A percentile compares a stretch with the other conserved stretches of the same genome.
These are phyloP conservation scores for Poeciliopsis presidionis DNA, from an alignment of 2,797 vertebrate species.

Conservation along the genomic window DNA sequence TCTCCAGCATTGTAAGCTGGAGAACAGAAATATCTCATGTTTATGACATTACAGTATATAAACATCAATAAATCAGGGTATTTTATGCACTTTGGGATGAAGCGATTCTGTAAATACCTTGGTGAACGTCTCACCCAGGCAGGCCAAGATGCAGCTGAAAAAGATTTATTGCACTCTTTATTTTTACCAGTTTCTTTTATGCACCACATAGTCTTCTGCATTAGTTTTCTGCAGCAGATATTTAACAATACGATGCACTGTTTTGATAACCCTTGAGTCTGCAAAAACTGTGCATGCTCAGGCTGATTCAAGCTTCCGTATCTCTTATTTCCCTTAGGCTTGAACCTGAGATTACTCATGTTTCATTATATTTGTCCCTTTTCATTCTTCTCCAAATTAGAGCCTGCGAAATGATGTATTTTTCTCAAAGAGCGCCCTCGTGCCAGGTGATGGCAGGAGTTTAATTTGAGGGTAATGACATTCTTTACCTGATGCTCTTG, in stretches of 20 bases:
- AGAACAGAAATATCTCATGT: neutral
- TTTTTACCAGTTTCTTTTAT: constrained; percentile 16
- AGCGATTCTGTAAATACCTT: neutral
- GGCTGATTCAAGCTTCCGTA: constrained; percentile 31
- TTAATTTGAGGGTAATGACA: constrained; percentile 57
- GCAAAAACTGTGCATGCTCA: constrained; percentile 22
- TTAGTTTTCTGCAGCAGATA: constrained; percentile 18
- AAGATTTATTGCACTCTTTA: constrained; percentile 6
- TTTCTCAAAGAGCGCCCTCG: constrained; percentile 42
- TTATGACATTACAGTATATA: neutral
- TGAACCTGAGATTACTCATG: constrained; percentile 35
- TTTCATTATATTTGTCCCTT: constrained; percentile 42
- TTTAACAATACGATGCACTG: constrained; percentile 27
- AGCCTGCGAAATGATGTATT: constrained; percentile 48
- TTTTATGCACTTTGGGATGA: neutral
- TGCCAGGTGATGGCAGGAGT: constrained; percentile 50
- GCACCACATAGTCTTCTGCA: constrained; percentile 12
- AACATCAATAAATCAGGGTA: neutral
- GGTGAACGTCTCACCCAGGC: neutral
- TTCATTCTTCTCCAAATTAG: constrained; percentile 31
- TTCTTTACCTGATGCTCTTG: constrained; percentile 53
- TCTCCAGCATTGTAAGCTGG: neutral
- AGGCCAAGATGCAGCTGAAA: constrained; percentile 15
- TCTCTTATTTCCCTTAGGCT: constrained; percentile 41
- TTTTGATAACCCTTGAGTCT: constrained; percentile 32